Conservation (phyloP, 2,888 invertebrate species). For the Pollenia angustigena region DNA sequence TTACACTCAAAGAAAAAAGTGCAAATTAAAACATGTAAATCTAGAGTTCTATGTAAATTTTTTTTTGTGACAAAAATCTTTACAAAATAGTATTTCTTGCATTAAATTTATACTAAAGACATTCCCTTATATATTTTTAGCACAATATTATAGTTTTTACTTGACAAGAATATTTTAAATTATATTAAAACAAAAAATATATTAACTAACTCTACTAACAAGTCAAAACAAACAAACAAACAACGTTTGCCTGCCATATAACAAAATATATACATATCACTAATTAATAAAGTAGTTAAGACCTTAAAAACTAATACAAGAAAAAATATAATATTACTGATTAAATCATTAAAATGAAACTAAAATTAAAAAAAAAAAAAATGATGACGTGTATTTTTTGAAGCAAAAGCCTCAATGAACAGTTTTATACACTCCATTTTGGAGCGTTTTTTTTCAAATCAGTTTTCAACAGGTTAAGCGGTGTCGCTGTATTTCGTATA, state of each 20-base stretch:
- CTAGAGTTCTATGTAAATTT: constrained; percentile 19
- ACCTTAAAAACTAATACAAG: constrained; percentile 41
- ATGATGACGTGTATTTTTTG: constrained; percentile 47
- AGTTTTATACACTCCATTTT: neutral
- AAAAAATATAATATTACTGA: constrained; percentile 27
- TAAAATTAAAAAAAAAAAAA: constrained; percentile 12
- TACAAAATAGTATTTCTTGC: constrained; percentile 44
- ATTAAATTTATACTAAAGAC: constrained; percentile 21
- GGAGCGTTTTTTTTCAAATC: neutral
- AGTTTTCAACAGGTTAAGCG: neutral
- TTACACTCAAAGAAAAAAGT: neutral
- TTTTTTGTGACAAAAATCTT: constrained; percentile 34
- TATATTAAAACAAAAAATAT: constrained; percentile 10
- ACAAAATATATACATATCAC: constrained; percentile 52
- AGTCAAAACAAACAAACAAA: neutral
- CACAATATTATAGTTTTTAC: neutral
- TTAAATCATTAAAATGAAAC: constrained; percentile 43
- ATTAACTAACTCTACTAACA: constrained; percentile 9
- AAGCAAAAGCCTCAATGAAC: constrained; percentile 15
- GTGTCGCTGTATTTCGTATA: neutral
- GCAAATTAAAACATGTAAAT: neutral
- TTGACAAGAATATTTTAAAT: neutral
- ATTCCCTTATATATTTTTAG: constrained; percentile 39
- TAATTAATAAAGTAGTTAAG: constrained; percentile 64
- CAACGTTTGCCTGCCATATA: constrained; percentile 64